Conservation (phyloP, 2,797 vertebrate genomes). For the Coranthus polyacanthus region DNA sequence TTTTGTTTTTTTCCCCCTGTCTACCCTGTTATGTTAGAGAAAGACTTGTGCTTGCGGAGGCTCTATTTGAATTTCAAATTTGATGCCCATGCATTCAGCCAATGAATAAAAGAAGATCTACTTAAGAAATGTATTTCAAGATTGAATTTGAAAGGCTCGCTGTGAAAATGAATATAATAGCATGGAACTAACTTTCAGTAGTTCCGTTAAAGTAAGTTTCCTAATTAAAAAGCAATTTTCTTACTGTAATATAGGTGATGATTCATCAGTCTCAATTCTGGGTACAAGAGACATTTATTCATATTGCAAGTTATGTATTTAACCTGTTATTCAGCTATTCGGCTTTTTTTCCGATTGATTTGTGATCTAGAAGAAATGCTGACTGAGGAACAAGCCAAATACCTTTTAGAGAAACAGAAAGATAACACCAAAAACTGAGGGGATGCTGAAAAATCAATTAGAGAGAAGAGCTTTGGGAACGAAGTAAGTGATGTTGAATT, state of each 20-base stretch:
- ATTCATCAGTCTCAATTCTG: neutral
- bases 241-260: slow-evolving; percentile 7
- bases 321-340: slow-evolving; percentile 4
- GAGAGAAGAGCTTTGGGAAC: slow-evolving; percentile 1
- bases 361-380: neutral
- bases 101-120: slow-evolving; percentile 26
- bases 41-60: slow-evolving; percentile 5
- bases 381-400: neutral
- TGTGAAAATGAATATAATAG: slow-evolving; percentile 16
- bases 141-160: slow-evolving; percentile 26
- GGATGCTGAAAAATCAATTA: slow-evolving; percentile 17
- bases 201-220: slow-evolving; percentile 6
- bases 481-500: slow-evolving; percentile 3
- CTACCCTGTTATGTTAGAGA: slow-evolving; percentile 13
- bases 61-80: slow-evolving; percentile 42
- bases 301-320: neutral
- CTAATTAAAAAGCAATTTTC: slow-evolving; percentile 12
- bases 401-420: slow-evolving; percentile 1
- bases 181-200: slow-evolving; percentile 1
- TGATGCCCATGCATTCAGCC: slow-evolving; percentile 14
- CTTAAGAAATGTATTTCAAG: slow-evolving; percentile 22
- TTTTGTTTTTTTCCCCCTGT: slow-evolving; percentile 1
- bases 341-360: neutral
- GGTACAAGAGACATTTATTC: slow-evolving; percentile 15
- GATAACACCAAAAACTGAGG: slow-evolving; percentile 10